These are phyloP conservation scores for Camponotus vicinus DNA, from an alignment of 1,140 invertebrate genomes.

Conservation along the genomic window DNA sequence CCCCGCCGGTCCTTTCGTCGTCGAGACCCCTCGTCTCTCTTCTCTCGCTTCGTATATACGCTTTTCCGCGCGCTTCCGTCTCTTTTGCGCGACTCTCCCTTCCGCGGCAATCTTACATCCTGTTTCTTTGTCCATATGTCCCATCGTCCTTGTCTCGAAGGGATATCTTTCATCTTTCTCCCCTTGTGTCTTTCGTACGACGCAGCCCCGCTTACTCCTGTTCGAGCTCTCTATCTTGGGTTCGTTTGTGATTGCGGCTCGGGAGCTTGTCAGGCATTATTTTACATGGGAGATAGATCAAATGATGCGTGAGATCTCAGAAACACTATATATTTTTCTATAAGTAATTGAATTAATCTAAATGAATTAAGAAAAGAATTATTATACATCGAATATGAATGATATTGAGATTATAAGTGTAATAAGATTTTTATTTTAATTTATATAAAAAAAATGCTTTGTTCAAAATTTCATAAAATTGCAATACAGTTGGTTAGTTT, in stretches of 20 bases:
- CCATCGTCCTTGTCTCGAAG: conserved; percentile 3
- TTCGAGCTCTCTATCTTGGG: neutral
- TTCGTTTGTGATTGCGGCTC: neutral
- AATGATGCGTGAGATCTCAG: neutral
- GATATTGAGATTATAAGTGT: neutral
- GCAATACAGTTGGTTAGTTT: neutral
- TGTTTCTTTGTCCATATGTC: conserved; percentile 27
- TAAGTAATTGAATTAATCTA: neutral
- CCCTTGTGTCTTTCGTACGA: neutral
- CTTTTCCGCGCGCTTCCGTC: conserved; percentile 39
- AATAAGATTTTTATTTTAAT: neutral
- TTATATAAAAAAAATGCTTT: neutral
- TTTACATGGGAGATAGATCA: conserved; percentile 14
- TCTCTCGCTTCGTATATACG: neutral
- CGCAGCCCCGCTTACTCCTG: neutral
- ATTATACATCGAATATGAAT: neutral
- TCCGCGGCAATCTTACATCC: conserved; percentile 5
- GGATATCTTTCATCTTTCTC: conserved; percentile 29
- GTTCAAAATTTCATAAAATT: neutral
- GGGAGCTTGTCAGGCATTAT: conserved; percentile 1
- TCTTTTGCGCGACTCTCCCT: conserved; percentile 58
- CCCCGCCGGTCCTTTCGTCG: conserved; percentile 4
- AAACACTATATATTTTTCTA: neutral
- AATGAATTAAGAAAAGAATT: neutral
- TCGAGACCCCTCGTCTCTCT: neutral